Evolutionary conservation across 2,888 invertebrate genomes (phyloP).

Genomic region (Lacanobia wlatinum): DNA sequence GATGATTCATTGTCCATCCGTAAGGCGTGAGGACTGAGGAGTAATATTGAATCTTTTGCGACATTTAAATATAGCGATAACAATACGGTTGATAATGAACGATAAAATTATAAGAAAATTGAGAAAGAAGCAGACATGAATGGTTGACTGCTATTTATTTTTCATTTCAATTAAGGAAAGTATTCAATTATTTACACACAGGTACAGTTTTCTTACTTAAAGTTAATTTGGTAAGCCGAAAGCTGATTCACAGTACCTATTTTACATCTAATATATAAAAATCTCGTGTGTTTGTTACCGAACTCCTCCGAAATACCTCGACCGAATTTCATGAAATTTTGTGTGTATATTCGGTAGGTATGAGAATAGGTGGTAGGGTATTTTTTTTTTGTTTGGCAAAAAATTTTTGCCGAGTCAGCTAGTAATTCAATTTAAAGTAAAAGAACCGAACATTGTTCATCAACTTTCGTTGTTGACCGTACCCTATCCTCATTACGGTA

Average conservation of each 20-base stretch:
- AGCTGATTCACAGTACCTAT: too few relatives aligned
- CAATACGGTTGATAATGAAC: slow-evolving; percentile 21
- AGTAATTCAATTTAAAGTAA: background rate
- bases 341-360: too few relatives aligned
- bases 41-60: slow-evolving; percentile 54
- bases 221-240: background rate
- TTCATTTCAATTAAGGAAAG: background rate
- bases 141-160: background rate
- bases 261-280: too few relatives aligned
- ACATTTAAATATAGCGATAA: slow-evolving; percentile 46
- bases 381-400: too few relatives aligned
- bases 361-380: too few relatives aligned
- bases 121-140: background rate
- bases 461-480: background rate
- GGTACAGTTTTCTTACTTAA: background rate
- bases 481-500: background rate
- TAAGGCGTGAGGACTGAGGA: slow-evolving; percentile 37
- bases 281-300: too few relatives aligned
- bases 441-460: background rate
- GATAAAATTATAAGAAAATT: slow-evolving; percentile 16
- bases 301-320: too few relatives aligned
- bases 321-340: too few relatives aligned
- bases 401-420: background rate
- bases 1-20: slow-evolving; percentile 80
- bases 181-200: background rate